These are phyloP conservation scores for Pollenia labialis DNA, from an alignment of 2,888 invertebrate species.

Conservation along the genomic window DNA sequence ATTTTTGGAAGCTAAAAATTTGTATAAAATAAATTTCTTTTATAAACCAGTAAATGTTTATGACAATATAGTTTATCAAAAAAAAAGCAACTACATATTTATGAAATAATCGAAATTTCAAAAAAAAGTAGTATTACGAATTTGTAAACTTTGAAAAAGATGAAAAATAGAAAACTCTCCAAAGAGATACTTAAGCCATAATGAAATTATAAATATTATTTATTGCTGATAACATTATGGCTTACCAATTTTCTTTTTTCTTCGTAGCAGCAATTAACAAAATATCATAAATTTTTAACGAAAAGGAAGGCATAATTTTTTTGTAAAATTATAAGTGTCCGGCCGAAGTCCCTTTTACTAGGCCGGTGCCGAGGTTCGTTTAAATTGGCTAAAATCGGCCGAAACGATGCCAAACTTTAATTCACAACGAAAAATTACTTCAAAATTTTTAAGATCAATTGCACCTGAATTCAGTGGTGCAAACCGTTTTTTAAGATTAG, in stretches of 20 bases:
- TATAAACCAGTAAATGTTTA: conserved; percentile 51
- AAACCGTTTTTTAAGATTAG: no score
- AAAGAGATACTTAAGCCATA: neutral
- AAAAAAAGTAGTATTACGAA: neutral
- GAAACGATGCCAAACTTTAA: no score
- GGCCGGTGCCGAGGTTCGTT: no score
- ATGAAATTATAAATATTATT: conserved; percentile 36
- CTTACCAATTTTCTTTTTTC: conserved; percentile 1
- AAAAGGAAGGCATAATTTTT: neutral
- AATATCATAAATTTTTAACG: conserved; percentile 38
- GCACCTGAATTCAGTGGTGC: no score
- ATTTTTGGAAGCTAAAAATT: conserved; percentile 2
- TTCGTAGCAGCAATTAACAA: conserved; percentile 1
- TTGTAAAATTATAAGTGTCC: neutral
- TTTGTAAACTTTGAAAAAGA: no score
- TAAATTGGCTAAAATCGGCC: no score
- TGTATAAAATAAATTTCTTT: conserved; percentile 7
- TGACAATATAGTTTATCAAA: conserved; percentile 29
- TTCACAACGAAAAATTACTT: no score
- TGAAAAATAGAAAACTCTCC: no score
- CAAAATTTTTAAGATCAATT: no score
- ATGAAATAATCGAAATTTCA: conserved; percentile 21
- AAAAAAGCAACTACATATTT: neutral
- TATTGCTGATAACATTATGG: neutral
- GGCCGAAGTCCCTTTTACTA: no score